These are phyloP conservation scores for Nesometra sesokonis DNA, from an alignment of 35 echinoderm and acorn worm genomes.

Conservation along the genomic window DNA sequence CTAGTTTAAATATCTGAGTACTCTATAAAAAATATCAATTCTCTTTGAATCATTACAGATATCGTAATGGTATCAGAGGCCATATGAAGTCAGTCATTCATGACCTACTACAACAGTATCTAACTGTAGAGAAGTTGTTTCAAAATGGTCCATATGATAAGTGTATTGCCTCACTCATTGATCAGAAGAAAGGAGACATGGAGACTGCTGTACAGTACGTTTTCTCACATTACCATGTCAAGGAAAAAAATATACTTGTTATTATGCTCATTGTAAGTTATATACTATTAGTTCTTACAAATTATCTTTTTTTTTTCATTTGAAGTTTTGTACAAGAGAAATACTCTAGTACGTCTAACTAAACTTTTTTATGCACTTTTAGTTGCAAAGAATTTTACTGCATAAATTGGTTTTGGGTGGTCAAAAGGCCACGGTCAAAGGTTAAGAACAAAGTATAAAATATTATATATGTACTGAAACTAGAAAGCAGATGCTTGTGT, in stretches of 20 bases:
- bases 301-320: no score
- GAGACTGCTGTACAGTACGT: constrained; percentile 50
- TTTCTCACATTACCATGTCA: constrained; percentile 73
- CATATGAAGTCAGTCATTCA: constrained; percentile 95
- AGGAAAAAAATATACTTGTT: constrained; percentile 76
- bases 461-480: no score
- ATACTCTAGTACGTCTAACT: no score
- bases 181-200: constrained; percentile 87
- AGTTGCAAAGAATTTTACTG: no score
- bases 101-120: constrained; percentile 61
- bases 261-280: constrained; percentile 83
- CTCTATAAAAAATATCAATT: no score
- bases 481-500: no score
- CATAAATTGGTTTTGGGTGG: no score
- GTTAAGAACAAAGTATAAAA: no score
- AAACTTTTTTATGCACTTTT: no score
- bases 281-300: not conserved
- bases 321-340: no score
- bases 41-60: constrained; percentile 22
- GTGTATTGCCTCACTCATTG: constrained; percentile 63
- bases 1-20: no score
- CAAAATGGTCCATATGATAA: constrained; percentile 98
- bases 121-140: constrained; percentile 71
- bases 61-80: constrained; percentile 91
- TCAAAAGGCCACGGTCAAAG: no score